Evolutionary conservation across 2,888 invertebrate genomes (phyloP).

Genomic region (Nesidiocoris tenuis): DNA sequence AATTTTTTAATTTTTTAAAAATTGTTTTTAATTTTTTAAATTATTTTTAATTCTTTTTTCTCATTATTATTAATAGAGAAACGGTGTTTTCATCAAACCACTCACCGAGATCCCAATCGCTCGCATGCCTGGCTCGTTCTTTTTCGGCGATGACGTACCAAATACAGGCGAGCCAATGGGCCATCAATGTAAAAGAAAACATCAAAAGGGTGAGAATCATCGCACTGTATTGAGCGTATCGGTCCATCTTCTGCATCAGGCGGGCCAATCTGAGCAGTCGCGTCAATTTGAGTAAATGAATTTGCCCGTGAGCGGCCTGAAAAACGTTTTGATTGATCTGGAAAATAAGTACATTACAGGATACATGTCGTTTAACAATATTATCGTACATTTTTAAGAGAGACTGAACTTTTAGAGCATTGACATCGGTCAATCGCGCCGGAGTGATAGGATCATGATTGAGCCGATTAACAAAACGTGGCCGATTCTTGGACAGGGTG

Average conservation of each 20-base stretch:
- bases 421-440: too few species aligned
- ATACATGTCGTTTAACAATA: neutral
- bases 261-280: slow-evolving; percentile 84
- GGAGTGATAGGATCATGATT: too few species aligned
- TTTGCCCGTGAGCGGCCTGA: slow-evolving; percentile 62
- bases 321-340: neutral
- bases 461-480: too few species aligned
- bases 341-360: neutral
- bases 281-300: slow-evolving; percentile 90
- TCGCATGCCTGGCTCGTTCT: slow-evolving; percentile 69
- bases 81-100: too few species aligned
- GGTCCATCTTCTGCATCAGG: slow-evolving; percentile 91
- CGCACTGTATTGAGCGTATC: slow-evolving; percentile 93
- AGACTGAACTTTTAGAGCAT: too few species aligned
- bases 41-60: too few species aligned
- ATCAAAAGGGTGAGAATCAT: slow-evolving; percentile 90
- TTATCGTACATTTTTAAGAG: too few species aligned
- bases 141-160: slow-evolving; percentile 95
- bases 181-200: slow-evolving; percentile 89
- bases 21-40: too few species aligned
- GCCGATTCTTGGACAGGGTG: too few species aligned
- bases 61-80: too few species aligned
- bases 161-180: slow-evolving; percentile 95
- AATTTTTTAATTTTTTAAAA: too few species aligned
- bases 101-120: slow-evolving; percentile 80